Base-by-base conservation (phyloP, 2,113 vertebrate genomes). In the Pampusana beccarii region DNA sequence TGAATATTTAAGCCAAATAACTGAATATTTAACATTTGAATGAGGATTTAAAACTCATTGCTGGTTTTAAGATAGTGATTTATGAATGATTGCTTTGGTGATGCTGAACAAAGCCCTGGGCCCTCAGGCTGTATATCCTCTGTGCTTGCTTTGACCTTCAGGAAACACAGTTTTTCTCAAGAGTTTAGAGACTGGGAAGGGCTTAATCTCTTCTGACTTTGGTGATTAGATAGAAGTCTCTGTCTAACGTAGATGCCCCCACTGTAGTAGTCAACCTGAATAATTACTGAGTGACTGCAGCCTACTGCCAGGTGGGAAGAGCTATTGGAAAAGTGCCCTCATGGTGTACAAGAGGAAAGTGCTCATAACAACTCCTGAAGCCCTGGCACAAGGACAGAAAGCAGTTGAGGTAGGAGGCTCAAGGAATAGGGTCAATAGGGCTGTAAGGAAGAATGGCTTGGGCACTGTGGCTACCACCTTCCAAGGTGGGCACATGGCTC, bases 61-160 rank as follows among this genome's bases (percentile, higher is more conserved):
- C 42, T 42, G 56, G 28, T 78, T 90, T 94, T 92, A 80, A 88
- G 83, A 28, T 72, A 92, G 61, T 11, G 28, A 74, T 95, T 92
- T 86, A 85, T 86, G 71, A 62, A 80, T 34, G 36, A 60, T 70
- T 90, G 19, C 57, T 82, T 95, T 66, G 53, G 65, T 93, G 66
- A 53, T 56, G 54, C 38, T 65, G 89, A 95, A 72, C 38, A 91
- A 94, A 95, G 17, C 74, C 58, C 11, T 69, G 44, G 16, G 16
- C 50, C 62, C 58, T 82, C 44, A 72, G 70, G 44, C 16, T 74
- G 16, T 61, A 56, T 84, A 88, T 42, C 17, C 48, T 74, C 81
- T 75, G 62, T 46, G 31, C 74, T 81, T 84, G n/a, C 80, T 86
- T 73, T 78, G 46, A 34, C 48, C 33, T 75, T 81, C 72, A 48